Evolutionary conservation across 2,888 invertebrate species (phyloP).

Genomic region (Disparrhopalites patrizii): DNA sequence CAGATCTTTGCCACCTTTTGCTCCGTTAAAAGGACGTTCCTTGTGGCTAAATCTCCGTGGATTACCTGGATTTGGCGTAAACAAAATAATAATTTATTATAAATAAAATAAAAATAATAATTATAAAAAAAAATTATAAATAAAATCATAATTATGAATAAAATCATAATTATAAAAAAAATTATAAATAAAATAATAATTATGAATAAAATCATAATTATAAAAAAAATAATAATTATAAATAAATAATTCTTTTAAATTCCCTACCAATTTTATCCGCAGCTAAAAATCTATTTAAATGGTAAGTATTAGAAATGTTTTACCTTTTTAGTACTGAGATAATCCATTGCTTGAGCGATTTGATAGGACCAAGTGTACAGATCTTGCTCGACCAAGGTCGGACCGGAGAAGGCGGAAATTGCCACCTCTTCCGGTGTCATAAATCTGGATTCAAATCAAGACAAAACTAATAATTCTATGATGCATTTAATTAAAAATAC

Average conservation of each 20-base stretch:
- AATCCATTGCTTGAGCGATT: conserved; percentile 20
- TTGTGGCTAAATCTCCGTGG: conserved; percentile 14
- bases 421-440: not conserved
- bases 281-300: no score
- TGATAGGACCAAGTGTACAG: conserved; percentile 16
- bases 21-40: conserved; percentile 9
- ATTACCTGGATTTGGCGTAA: conserved; percentile 14
- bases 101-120: not conserved
- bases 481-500: not conserved
- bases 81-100: not conserved
- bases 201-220: no score
- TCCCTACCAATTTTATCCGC: no score
- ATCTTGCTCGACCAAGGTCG: not conserved
- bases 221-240: no score
- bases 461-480: not conserved
- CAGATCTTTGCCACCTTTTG: conserved; percentile 13
- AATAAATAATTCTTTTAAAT: no score
- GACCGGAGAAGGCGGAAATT: not conserved
- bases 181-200: no score
- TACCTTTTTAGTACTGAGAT: conserved; percentile 13
- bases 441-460: not conserved
- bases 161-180: no score
- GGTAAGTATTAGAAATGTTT: no score
- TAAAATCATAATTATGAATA: no score
- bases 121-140: not conserved